Percentiles rank a stretch among this genome's conserved stretches.
Evolutionary conservation across 2,888 invertebrate species (phyloP).

Genomic region (Blera fallax): DNA sequence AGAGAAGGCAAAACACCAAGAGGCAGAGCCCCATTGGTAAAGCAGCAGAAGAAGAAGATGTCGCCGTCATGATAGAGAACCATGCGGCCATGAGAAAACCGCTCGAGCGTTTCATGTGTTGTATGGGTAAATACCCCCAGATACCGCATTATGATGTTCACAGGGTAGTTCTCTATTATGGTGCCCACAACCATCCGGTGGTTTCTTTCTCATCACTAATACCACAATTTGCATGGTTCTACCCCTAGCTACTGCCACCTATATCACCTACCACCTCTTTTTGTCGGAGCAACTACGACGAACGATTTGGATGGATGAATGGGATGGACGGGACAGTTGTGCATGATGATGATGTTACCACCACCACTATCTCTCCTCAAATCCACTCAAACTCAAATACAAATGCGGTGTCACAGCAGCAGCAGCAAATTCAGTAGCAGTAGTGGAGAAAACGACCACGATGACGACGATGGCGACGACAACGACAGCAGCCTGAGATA

Average conservation of each 20-base stretch:
- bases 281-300: slow-evolving; percentile 57
- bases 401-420: slow-evolving; percentile 37
- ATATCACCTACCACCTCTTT: slow-evolving; percentile 19
- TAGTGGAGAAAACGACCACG: slow-evolving; percentile 11
- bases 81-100: slow-evolving; percentile 57
- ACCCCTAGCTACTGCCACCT: not conserved
- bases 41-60: slow-evolving; percentile 17
- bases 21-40: not conserved
- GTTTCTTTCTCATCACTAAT: slow-evolving; percentile 69
- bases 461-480: not conserved
- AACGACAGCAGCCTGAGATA: slow-evolving; percentile 43
- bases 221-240: slow-evolving; percentile 54
- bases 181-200: slow-evolving; percentile 63
- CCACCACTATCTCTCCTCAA: slow-evolving; percentile 19
- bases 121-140: slow-evolving; percentile 63
- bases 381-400: slow-evolving; percentile 63
- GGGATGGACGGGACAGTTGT: slow-evolving; percentile 61
- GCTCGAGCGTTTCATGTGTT: slow-evolving; percentile 59
- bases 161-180: slow-evolving; percentile 65
- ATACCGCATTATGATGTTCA: slow-evolving; percentile 72
- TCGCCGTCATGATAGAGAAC: slow-evolving; percentile 46
- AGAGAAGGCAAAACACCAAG: slow-evolving; percentile 19
- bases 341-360: slow-evolving; percentile 33
- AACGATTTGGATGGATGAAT: slow-evolving; percentile 47
- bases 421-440: not conserved